Evolutionary conservation across 1,140 invertebrate species (phyloP), one percentile per base, ranked within the genome.

Genomic region (Tribolium castaneum): DNA sequence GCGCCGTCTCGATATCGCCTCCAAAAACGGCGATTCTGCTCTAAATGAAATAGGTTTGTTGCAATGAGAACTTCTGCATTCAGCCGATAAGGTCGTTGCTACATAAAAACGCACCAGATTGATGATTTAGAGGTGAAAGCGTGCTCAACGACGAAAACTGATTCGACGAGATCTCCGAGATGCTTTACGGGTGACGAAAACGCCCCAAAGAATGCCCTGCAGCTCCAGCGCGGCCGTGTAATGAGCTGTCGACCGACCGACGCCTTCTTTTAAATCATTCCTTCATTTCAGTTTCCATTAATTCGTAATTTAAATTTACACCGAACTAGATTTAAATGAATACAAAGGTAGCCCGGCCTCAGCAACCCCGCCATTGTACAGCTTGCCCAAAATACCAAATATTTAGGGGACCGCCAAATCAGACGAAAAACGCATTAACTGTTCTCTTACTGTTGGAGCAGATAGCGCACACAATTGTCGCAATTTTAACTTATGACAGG

Each of bases 211-310:
- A 35, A 66, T 66, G 59, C 59, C 59, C 59, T 66, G 2, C 59
- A 66, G 59, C 22, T 14, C 59, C 45, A 30, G 6, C 30, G 9
- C 10, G 34, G 9, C 75, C 34, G n/a, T 77, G 75, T 79, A 79
- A 79, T 79, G 75, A 79, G 78, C 78, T 79, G 78, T 79, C 78
- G 74, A 50, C 22, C 70, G 49, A 34, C 51, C 74, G 52, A 56
- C 66, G 75, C 78, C 51, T 79, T 79, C 73, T 79, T 79, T 79
- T 79, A 79, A 79, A 77, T 79, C 78, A 79, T 79, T 79, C 78
- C 56, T 79, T 79, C 78, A 79, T 79, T 79, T 77, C 75, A 66
- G 75, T 72, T 79, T 79, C 78, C 78, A 79, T 79, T 79, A 77
- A 79, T 75, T 79, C 78, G 78, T 75, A 75, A 79, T 79, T 79